These are phyloP conservation scores for Hippopotamyrus pictus DNA, from an alignment of 2,797 vertebrate genomes.

Conservation along the genomic window DNA sequence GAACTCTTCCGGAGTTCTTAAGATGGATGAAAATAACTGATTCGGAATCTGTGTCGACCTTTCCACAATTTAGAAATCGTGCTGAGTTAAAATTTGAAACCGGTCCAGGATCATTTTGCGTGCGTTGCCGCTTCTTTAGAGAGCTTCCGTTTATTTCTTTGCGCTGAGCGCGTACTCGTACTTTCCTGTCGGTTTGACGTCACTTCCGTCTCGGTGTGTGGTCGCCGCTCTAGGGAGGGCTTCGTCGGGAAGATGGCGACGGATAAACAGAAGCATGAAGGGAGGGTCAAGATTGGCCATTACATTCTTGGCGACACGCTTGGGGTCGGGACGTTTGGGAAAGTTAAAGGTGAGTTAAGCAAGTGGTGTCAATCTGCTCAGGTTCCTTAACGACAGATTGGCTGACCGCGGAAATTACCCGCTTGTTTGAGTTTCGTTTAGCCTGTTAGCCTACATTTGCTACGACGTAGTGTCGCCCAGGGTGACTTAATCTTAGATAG, in stretches of 20 bases:
- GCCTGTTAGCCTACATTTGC: not conserved
- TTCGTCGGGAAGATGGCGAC: slow-evolving; percentile 90
- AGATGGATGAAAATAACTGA: not conserved
- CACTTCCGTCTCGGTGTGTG: slow-evolving; percentile 14
- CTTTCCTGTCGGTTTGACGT: slow-evolving; percentile 16
- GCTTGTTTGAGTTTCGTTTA: not conserved
- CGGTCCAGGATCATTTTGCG: not conserved
- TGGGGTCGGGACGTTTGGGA: slow-evolving; percentile 92
- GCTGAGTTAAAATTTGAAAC: not conserved
- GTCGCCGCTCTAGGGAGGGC: slow-evolving; percentile 56
- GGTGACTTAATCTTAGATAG: not conserved
- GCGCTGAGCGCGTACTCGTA: not conserved
- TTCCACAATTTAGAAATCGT: not conserved
- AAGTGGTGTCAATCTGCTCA: not conserved
- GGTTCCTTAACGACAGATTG: slow-evolving; percentile 34
- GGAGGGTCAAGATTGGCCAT: slow-evolving; percentile 93
- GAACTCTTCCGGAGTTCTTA: not conserved
- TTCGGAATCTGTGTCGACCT: not conserved
- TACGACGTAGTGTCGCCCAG: not conserved
- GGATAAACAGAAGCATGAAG: slow-evolving; percentile 89
- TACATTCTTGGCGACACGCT: slow-evolving; percentile 92
- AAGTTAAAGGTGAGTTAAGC: slow-evolving; percentile 79
- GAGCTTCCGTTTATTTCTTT: not conserved
- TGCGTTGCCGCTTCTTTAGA: not conserved
- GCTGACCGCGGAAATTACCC: slow-evolving; percentile 27